These are phyloP conservation scores for Ylistrum balloti DNA, from an alignment of 1,140 invertebrate species.

Conservation along the genomic window DNA sequence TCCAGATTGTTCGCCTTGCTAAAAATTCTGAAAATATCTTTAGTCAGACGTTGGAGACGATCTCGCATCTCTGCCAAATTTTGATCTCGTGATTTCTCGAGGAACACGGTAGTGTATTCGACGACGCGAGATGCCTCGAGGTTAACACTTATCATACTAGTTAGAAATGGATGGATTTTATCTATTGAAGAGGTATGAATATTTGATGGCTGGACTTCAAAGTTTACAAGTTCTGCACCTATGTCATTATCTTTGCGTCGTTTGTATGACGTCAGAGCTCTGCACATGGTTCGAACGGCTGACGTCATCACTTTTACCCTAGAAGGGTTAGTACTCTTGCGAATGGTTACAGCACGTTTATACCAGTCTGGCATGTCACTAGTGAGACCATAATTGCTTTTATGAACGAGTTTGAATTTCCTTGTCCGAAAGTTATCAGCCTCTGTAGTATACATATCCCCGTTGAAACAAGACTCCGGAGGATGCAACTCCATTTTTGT, in stretches of 20 bases:
- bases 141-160: background rate
- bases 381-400: background rate
- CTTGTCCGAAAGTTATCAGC: constrained; percentile 41
- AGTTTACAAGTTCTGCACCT: background rate
- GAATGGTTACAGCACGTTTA: background rate
- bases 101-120: background rate
- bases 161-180: constrained; percentile 11
- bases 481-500: background rate
- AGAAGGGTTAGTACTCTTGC: background rate
- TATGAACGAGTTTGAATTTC: background rate
- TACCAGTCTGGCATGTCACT: background rate
- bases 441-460: constrained; percentile 42
- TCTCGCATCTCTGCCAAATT: background rate
- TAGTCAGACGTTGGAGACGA: background rate
- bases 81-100: background rate
- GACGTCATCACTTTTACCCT: background rate
- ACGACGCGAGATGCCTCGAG: background rate
- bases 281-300: background rate
- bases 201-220: background rate
- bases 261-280: background rate
- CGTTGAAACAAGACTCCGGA: background rate
- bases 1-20: background rate
- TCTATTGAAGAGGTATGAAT: background rate
- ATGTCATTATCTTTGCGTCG: background rate
- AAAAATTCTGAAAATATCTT: background rate